These are phyloP conservation scores for Polyommatus icarus DNA, from an alignment of 2,888 invertebrate genomes.

Conservation along the genomic window DNA sequence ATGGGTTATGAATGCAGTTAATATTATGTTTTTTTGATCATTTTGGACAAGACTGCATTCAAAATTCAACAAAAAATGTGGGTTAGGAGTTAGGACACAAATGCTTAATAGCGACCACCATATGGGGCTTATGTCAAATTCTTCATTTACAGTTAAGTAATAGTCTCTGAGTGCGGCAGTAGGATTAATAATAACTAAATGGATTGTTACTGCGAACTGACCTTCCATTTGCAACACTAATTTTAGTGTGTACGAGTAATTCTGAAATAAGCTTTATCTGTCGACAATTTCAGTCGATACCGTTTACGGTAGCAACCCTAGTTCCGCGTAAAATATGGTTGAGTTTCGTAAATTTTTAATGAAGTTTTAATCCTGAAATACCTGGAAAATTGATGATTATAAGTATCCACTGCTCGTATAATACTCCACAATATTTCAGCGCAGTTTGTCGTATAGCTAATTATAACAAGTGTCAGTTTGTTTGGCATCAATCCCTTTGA, in stretches of 20 bases:
- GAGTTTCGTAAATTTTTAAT: constrained; percentile 5
- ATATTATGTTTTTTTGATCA: too few species aligned
- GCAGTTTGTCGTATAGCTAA: neutral
- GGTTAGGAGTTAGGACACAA: too few species aligned
- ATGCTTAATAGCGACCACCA: too few species aligned
- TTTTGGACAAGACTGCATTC: too few species aligned
- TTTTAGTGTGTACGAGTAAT: neutral
- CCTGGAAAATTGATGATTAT: constrained; percentile 9
- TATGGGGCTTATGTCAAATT: too few species aligned
- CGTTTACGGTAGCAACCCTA: neutral
- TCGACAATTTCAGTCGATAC: neutral
- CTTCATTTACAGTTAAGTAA: too few species aligned
- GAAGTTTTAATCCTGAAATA: constrained; percentile 26
- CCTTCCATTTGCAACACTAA: too few species aligned
- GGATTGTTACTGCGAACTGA: too few species aligned
- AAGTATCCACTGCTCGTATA: neutral
- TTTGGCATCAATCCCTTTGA: neutral
- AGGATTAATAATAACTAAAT: too few species aligned
- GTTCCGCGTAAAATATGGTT: neutral
- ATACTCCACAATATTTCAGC: neutral
- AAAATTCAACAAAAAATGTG: too few species aligned
- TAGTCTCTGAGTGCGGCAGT: too few species aligned
- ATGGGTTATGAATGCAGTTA: too few species aligned
- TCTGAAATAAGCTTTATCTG: neutral
- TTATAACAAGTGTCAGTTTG: neutral